Percentiles rank a stretch among this genome's conserved stretches.
Conservation (phyloP, 2,797 vertebrate species). For the Epinephelus coioides region DNA sequence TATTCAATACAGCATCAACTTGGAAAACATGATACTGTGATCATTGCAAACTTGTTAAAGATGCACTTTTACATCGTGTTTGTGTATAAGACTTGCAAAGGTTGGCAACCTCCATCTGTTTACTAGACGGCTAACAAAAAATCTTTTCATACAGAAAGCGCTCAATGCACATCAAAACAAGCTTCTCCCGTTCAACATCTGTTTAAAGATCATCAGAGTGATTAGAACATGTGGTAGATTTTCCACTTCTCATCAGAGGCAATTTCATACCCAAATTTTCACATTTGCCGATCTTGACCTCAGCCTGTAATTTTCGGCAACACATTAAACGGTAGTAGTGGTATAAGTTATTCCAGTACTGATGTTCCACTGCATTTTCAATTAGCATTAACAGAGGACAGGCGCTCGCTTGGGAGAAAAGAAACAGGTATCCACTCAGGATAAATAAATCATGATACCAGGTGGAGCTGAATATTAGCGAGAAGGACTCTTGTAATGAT, state of each 20-base stretch:
- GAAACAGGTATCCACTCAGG: slow-evolving; percentile 24
- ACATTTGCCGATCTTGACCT: slow-evolving; percentile 52
- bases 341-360: slow-evolving; percentile 32
- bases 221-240: slow-evolving; percentile 51
- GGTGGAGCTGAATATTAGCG: slow-evolving; percentile 52
- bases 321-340: slow-evolving; percentile 3
- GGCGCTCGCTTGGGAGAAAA: slow-evolving; percentile 21
- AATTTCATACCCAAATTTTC: slow-evolving; percentile 42
- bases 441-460: slow-evolving; percentile 66
- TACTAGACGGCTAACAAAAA: slow-evolving; percentile 34
- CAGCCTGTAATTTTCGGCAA: slow-evolving; percentile 20
- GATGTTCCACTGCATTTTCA: slow-evolving; percentile 49
- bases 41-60: slow-evolving; percentile 42
- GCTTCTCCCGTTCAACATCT: slow-evolving; percentile 60
- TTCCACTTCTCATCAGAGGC: slow-evolving; percentile 29
- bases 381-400: slow-evolving; percentile 47
- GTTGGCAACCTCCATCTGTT: slow-evolving; percentile 42
- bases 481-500: slow-evolving; percentile 59
- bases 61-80: slow-evolving; percentile 38
- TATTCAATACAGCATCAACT: slow-evolving; percentile 14
- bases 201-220: slow-evolving; percentile 60
- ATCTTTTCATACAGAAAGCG: slow-evolving; percentile 34
- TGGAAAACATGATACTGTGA: slow-evolving; percentile 31
- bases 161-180: slow-evolving; percentile 59
- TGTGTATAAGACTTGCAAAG: slow-evolving; percentile 27